phyloP scores from a whole-genome alignment of 1,140 invertebrate species.

The Radopholus similis region DNA sequence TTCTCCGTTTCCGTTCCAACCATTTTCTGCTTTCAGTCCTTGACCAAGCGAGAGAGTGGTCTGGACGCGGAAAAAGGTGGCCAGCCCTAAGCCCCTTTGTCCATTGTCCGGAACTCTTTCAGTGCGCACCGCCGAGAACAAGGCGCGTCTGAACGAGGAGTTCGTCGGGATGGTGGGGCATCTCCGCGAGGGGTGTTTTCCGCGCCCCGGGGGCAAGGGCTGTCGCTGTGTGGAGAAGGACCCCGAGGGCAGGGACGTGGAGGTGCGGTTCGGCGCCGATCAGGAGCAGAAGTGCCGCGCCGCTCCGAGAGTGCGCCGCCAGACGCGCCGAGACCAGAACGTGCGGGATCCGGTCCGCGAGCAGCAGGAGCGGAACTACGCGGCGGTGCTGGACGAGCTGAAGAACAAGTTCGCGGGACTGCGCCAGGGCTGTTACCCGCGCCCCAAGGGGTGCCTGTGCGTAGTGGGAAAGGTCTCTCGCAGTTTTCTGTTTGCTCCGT shows the following conservation, averaged over 20 bases:
- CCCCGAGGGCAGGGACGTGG: slow-evolving; percentile 28
- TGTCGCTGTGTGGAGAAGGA: slow-evolving; percentile 43
- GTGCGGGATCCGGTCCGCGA: slow-evolving; percentile 47
- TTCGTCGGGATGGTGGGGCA: slow-evolving; percentile 23
- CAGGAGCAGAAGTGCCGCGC: slow-evolving; percentile 20
- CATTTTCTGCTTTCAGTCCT: too few species aligned
- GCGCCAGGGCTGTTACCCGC: slow-evolving; percentile 43
- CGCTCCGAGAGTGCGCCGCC: background rate
- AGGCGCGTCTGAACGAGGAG: slow-evolving; percentile 33
- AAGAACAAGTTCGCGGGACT: slow-evolving; percentile 44
- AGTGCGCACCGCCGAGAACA: slow-evolving; percentile 18
- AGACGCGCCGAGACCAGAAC: slow-evolving; percentile 26
- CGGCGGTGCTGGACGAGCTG: slow-evolving; percentile 43
- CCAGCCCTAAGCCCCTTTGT: too few species aligned
- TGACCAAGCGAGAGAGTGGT: too few species aligned
- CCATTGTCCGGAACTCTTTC: too few species aligned
- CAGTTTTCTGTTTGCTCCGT: too few species aligned
- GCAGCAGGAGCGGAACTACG: slow-evolving; percentile 45
- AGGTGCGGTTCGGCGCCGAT: slow-evolving; percentile 35
- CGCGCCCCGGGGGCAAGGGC: slow-evolving; percentile 32
- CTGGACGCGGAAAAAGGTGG: too few species aligned
- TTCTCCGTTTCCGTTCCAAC: too few species aligned
- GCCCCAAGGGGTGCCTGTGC: slow-evolving; percentile 48
- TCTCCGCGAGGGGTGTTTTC: slow-evolving; percentile 39
- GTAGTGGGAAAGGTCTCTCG: slow-evolving; percentile 47